Conservation (phyloP, 2,113 vertebrate species). For the Nicator chloris region DNA sequence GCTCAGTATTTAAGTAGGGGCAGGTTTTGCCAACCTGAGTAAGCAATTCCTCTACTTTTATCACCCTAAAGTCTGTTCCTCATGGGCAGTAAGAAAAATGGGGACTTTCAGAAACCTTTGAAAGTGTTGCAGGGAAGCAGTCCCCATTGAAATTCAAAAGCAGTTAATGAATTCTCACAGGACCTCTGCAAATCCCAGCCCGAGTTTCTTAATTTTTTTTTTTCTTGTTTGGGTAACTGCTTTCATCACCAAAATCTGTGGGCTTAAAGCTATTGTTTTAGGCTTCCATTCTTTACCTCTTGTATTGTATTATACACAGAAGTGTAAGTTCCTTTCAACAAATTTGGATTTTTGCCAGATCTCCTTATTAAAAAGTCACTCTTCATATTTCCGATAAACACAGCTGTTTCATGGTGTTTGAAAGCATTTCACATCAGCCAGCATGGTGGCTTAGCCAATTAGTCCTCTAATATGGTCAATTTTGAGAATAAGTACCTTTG, state of each 20-base stretch:
- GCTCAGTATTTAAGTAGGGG: background rate
- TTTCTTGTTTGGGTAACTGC: constrained; percentile 26
- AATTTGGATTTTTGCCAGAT: constrained; percentile 64
- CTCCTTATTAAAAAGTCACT: constrained; percentile 73
- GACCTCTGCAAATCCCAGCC: constrained; percentile 34
- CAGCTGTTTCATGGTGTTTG: constrained; percentile 64
- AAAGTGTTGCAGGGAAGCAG: background rate
- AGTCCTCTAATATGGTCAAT: constrained; percentile 51
- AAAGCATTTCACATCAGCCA: constrained; percentile 66
- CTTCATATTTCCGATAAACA: constrained; percentile 67
- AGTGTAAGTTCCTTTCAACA: constrained; percentile 66
- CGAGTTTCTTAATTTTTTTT: constrained; percentile 49
- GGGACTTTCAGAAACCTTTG: constrained; percentile 16
- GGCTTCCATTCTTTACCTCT: constrained; percentile 61
- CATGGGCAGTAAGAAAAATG: background rate
- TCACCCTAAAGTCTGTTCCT: background rate
- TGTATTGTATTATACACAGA: constrained; percentile 50
- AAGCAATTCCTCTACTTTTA: background rate
- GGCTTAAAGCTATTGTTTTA: constrained; percentile 56
- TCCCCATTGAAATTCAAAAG: constrained; percentile 42
- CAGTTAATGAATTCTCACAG: constrained; percentile 52
- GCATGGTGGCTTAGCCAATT: constrained; percentile 60
- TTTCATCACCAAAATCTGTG: constrained; percentile 24
- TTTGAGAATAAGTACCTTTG: constrained; percentile 57
- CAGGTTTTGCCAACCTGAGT: background rate